Conservation (phyloP, 2,888 invertebrate genomes). For the Himalopsyche japonica region DNA sequence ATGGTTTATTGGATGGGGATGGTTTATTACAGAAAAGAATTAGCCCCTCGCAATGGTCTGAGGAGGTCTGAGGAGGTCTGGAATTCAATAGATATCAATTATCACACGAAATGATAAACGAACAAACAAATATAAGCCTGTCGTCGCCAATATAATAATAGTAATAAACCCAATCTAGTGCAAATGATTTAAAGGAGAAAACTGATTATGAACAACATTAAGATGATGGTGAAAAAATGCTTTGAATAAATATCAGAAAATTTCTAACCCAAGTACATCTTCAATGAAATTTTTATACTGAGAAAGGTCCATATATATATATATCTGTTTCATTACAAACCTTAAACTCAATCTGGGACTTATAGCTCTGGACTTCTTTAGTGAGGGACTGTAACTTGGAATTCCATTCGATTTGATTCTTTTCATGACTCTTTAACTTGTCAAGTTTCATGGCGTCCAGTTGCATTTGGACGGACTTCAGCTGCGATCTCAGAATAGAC, state of each 20-base stretch:
- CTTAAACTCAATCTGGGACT: constrained; percentile 63
- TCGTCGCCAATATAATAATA: no score
- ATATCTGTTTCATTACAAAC: constrained; percentile 44
- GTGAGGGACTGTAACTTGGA: constrained; percentile 53
- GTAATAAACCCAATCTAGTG: not conserved
- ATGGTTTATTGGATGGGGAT: no score
- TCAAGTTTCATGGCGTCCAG: constrained; percentile 55
- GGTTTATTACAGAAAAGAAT: no score
- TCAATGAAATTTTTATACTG: no score
- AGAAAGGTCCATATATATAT: not conserved
- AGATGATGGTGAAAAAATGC: no score
- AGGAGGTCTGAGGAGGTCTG: no score
- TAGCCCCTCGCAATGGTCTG: no score
- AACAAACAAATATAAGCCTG: no score
- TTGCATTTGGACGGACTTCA: constrained; percentile 54
- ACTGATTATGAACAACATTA: no score
- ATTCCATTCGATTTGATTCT: constrained; percentile 57
- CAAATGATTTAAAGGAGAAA: not conserved
- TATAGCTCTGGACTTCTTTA: constrained; percentile 53
- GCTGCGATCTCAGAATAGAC: constrained; percentile 59
- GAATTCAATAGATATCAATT: no score
- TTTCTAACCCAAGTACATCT: no score
- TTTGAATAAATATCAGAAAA: not conserved
- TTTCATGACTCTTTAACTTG: constrained; percentile 53
- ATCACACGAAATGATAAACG: no score